A percentile compares a stretch with the other conserved stretches of the same genome.
Conservation (phyloP, 2,797 vertebrate species). For the Schizothorax lantsangensis region DNA sequence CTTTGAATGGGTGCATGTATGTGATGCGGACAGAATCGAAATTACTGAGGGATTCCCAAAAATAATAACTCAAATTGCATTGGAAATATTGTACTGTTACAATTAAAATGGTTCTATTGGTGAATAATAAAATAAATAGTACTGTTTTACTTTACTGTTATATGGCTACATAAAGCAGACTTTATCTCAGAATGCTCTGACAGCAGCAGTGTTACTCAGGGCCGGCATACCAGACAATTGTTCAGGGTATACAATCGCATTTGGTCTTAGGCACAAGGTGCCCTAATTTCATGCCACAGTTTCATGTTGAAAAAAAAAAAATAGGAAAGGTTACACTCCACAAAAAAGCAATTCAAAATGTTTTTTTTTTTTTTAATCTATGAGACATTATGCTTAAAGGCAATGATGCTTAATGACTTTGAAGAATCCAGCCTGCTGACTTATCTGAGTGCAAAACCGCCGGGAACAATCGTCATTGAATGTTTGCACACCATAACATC, state of each 20-base stretch:
- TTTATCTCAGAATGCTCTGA: constrained; percentile 41
- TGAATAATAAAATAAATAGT: constrained; percentile 3
- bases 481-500: constrained; percentile 17
- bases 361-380: neutral
- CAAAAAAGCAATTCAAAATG: constrained; percentile 6
- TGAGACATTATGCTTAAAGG: constrained; percentile 45
- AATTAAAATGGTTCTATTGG: neutral
- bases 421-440: constrained; percentile 30
- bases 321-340: constrained; percentile 22
- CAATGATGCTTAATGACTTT: constrained; percentile 44
- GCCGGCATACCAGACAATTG: constrained; percentile 37
- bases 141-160: constrained; percentile 34
- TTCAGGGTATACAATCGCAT: constrained; percentile 27
- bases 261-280: constrained; percentile 39
- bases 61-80: neutral
- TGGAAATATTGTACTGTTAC: neutral
- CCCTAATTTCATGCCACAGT: constrained; percentile 50
- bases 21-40: neutral
- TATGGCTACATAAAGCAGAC: constrained; percentile 31
- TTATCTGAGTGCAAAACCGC: constrained; percentile 22
- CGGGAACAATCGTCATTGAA: constrained; percentile 38
- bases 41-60: neutral
- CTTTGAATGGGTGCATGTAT: neutral
- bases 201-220: constrained; percentile 42
- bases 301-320: constrained; percentile 8